Percentiles rank a stretch among this genome's conserved stretches.
Conservation (phyloP, 2,113 vertebrate genomes). For the Bujurquina vittata region DNA sequence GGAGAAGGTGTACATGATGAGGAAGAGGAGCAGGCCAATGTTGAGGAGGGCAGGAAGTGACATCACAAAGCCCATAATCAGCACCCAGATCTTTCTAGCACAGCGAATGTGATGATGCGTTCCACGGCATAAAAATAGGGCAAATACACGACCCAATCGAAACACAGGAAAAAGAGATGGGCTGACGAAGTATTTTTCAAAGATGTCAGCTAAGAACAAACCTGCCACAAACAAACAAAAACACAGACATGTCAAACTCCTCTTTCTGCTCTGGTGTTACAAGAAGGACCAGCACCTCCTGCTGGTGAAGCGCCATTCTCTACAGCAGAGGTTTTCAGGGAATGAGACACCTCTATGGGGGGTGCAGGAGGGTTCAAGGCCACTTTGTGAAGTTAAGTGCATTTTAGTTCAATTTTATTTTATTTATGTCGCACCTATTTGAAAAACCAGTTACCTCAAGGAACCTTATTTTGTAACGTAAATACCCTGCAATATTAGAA, state of each 20-base stretch:
- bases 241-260: background rate
- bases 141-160: constrained; percentile 84
- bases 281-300: background rate
- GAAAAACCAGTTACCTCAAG: too few relatives aligned
- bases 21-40: constrained; percentile 82
- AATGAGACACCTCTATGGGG: too few relatives aligned
- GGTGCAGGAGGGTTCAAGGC: too few relatives aligned
- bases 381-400: too few relatives aligned
- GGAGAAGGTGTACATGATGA: constrained; percentile 92
- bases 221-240: constrained; percentile 71
- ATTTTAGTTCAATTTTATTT: too few relatives aligned
- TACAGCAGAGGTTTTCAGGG: too few relatives aligned
- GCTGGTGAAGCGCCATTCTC: too few relatives aligned
- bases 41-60: constrained; percentile 95
- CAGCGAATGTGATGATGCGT: constrained; percentile 85
- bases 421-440: too few relatives aligned
- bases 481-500: too few relatives aligned
- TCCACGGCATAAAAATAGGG: constrained; percentile 34
- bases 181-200: constrained; percentile 85
- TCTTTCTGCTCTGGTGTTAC: background rate
- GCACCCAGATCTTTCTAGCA: constrained; percentile 85
- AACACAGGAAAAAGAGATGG: constrained; percentile 84
- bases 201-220: constrained; percentile 81
- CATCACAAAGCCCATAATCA: constrained; percentile 91
- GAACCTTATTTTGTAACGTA: too few relatives aligned